Evolutionary conservation across 1,140 invertebrate genomes (phyloP), one percentile per base, ranked within the genome.

Genomic region (Caligus rogercresseyi): DNA sequence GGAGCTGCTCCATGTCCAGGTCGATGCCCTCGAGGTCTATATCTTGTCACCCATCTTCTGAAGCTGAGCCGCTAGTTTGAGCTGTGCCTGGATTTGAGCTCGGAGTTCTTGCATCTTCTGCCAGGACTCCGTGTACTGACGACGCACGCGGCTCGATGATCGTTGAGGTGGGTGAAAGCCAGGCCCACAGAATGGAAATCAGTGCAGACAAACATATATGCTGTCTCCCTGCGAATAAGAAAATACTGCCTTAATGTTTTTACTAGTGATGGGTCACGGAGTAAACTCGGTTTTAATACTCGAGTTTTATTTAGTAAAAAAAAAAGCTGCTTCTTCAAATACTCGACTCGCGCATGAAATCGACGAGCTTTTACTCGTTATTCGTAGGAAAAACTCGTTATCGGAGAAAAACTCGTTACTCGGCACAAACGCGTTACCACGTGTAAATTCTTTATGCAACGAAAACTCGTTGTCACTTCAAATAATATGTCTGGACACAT

Each of bases 101-200:
- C 69, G 69, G 3, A 72, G 65, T 61, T 74, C 72, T 64, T 72
- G 68, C 72, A 75, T 74, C 68, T 83, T 81, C 68, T 81, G 78
- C 87, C 87, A 90, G 61, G 84, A 87, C 66, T 85, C 81, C 7
- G 85, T 84, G 71, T 90, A 90, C 70, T 89, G 86, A 59, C 83
- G 74, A 57, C 86, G 74, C 26, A 89, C 85, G 64, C 89, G n/a
- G 74, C 73, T 94, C 90, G 68, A 94, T 94, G 67, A 93, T 92
- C 65, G 92, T 96, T 1, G 89, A 89, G 1, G 92, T 92, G 52
- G 1, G 92, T 92, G 52, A 97, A 72, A 1, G 91, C 89, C 71
- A 97, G 76, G 2, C 93, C 93, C 63, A 96, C 83, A 60, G 96
- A 77, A 67, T 96, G 88, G 74, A 95, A 97, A 64, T 93, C 69